Evolutionary conservation across 2,888 invertebrate species (phyloP).

Genomic region (Nasonovia ribisnigri): DNA sequence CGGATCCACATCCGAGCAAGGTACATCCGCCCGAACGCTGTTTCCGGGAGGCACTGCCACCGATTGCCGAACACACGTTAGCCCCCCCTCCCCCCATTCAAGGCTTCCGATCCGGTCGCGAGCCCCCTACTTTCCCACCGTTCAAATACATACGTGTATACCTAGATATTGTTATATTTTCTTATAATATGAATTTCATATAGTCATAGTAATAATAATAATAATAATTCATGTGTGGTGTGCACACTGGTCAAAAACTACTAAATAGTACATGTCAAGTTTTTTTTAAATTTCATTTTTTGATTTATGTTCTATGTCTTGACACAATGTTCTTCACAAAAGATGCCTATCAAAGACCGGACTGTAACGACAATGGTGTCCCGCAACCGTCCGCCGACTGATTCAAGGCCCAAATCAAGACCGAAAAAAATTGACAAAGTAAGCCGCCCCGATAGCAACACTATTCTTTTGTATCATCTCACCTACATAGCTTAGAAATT

Average conservation of each 20-base stretch:
- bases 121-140: not conserved
- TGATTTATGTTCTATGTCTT: not conserved
- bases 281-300: not conserved
- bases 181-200: not conserved
- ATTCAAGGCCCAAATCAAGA: conserved; percentile 1
- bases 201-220: not conserved
- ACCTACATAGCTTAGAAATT: no score
- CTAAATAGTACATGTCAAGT: not conserved
- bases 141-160: not conserved
- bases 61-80: not conserved
- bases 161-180: not conserved
- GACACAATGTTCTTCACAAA: not conserved
- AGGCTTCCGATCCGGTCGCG: not conserved
- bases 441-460: not conserved
- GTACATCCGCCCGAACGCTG: not conserved
- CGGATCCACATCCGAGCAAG: not conserved
- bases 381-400: not conserved
- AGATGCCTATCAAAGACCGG: conserved; percentile 50
- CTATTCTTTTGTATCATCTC: not conserved
- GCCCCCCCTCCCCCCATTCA: not conserved
- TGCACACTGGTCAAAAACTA: not conserved
- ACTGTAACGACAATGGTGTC: not conserved
- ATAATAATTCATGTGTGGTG: not conserved
- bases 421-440: conserved; percentile 46
- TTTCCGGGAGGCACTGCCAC: conserved; percentile 3